phyloP scores from a whole-genome alignment of 2,888 invertebrate species.

The Rapana venosa region DNA sequence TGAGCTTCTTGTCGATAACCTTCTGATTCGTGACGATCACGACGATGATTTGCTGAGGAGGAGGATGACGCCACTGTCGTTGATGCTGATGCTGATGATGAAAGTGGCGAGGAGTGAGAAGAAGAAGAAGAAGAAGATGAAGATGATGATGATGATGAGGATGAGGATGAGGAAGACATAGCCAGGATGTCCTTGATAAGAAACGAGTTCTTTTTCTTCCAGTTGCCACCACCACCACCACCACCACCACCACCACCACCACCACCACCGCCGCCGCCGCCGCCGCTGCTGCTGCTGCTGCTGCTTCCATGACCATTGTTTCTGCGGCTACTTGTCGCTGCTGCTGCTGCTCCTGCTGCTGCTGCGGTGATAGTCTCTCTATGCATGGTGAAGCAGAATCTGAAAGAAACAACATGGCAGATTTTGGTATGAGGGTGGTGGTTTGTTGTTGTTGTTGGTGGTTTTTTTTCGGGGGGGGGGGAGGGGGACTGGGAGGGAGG shows the following conservation, averaged over 20 bases:
- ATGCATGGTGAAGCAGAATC: too few relatives aligned
- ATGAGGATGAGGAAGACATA: too few relatives aligned
- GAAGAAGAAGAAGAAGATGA: not conserved
- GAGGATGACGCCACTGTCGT: not conserved
- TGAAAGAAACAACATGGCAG: not conserved
- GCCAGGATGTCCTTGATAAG: conserved; percentile 64
- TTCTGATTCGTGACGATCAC: not conserved
- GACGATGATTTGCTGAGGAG: not conserved
- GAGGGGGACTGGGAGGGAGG: too few relatives aligned
- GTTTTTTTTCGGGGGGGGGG: not conserved
- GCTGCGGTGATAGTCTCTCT: not conserved
- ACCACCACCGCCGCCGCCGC: too few relatives aligned
- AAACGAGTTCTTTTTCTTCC: conserved; percentile 57
- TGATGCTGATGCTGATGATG: not conserved
- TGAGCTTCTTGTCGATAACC: not conserved
- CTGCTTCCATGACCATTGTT: too few relatives aligned
- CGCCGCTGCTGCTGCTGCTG: too few relatives aligned
- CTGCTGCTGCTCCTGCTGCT: not conserved
- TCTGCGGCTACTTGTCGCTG: not conserved
- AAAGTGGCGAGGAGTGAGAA: too few relatives aligned
- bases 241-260: too few relatives aligned
- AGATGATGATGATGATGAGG: not conserved
- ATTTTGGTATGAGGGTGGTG: not conserved
- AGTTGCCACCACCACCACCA: not conserved
- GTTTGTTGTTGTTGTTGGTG: conserved; percentile 1